Percentiles rank a stretch among this genome's conserved stretches.
Evolutionary conservation across 2,888 invertebrate genomes (phyloP).

Genomic region (Holacanthella duospinosa): DNA sequence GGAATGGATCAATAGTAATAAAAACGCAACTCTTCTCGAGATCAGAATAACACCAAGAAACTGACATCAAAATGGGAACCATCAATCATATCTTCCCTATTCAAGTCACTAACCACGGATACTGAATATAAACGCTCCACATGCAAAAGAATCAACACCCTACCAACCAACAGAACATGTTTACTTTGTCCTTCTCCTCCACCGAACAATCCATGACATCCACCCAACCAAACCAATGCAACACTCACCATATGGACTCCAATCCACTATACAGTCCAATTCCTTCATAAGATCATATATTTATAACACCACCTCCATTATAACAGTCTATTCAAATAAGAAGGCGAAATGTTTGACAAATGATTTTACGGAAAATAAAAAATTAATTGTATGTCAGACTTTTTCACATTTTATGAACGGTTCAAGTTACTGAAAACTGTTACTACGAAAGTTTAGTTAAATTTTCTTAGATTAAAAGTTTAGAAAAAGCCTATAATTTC

Average conservation of each 20-base stretch:
- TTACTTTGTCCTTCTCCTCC: not conserved
- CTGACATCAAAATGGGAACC: conserved; percentile 8
- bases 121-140: conserved; percentile 9
- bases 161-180: not conserved
- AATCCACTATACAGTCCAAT: not conserved
- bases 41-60: not conserved
- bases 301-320: too few species aligned
- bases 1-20: conserved; percentile 1
- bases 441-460: too few species aligned
- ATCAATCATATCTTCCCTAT: conserved; percentile 7
- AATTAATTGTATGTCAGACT: too few species aligned
- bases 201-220: not conserved
- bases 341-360: too few species aligned
- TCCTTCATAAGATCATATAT: not conserved
- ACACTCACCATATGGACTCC: not conserved
- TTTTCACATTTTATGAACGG: too few species aligned
- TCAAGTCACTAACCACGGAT: not conserved
- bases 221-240: too few species aligned
- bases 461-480: too few species aligned
- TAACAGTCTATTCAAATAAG: too few species aligned
- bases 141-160: conserved; percentile 2
- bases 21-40: not conserved
- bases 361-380: too few species aligned
- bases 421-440: too few species aligned
- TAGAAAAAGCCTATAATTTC: too few species aligned